Percentiles rank a stretch among this genome's conserved stretches.
These are phyloP conservation scores for Watsonalla cultraria DNA, from an alignment of 2,888 invertebrate genomes.

Conservation along the genomic window DNA sequence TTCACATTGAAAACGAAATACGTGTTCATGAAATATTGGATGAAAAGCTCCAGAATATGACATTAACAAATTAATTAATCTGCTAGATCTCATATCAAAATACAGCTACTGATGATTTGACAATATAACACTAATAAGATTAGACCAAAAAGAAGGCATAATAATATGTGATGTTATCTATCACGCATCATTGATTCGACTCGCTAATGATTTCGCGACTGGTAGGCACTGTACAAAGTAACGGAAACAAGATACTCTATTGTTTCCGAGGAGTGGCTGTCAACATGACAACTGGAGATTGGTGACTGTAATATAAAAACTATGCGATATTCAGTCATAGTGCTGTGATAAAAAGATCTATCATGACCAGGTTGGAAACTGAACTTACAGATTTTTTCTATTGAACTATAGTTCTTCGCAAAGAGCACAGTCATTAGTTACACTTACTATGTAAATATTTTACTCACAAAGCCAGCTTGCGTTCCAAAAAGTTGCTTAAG, in stretches of 20 bases:
- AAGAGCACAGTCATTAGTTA: too few relatives aligned
- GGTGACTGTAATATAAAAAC: neutral
- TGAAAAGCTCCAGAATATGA: too few relatives aligned
- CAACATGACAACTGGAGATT: neutral
- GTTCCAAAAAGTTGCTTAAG: too few relatives aligned
- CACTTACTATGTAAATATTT: too few relatives aligned
- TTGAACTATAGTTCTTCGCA: neutral
- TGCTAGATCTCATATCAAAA: too few relatives aligned
- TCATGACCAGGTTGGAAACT: neutral
- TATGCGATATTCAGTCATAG: neutral
- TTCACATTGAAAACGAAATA: too few relatives aligned
- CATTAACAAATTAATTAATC: too few relatives aligned
- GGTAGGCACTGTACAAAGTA: constrained; percentile 6
- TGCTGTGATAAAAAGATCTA: neutral
- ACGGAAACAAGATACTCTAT: constrained; percentile 20
- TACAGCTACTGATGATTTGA: too few relatives aligned
- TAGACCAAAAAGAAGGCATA: too few relatives aligned
- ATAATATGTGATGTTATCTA: neutral
- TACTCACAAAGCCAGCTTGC: too few relatives aligned
- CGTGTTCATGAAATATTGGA: too few relatives aligned
- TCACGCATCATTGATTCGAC: neutral
- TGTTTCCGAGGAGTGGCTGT: constrained; percentile 12
- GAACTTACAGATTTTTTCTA: neutral
- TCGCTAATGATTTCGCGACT: constrained; percentile 8
- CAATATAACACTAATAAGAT: too few relatives aligned